A percentile compares a stretch with the other conserved stretches of the same genome.
Conservation (phyloP, 2,113 vertebrate genomes). For the Astur gentilis region DNA sequence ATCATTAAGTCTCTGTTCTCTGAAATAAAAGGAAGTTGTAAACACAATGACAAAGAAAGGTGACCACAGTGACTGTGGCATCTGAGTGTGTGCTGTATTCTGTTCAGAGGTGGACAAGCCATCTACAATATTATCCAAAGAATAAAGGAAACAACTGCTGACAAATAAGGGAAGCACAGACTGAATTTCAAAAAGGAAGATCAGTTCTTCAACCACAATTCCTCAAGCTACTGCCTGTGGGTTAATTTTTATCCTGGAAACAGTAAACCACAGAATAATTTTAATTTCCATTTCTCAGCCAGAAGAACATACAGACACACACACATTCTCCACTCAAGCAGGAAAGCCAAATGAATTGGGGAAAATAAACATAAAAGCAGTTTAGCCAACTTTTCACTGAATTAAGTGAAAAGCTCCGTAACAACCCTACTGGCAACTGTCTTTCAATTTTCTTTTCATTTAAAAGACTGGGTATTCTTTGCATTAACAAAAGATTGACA, state of each 20-base stretch:
- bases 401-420: not conserved
- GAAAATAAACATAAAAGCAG: not conserved
- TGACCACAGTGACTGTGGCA: not conserved
- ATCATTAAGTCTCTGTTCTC: conserved; percentile 9
- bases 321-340: not conserved
- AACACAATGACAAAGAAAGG: conserved; percentile 31
- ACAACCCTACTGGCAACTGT: rapidly evolving
- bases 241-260: conserved; percentile 9
- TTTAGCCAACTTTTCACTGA: not conserved
- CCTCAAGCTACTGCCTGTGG: not conserved
- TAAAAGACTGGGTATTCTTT: not conserved
- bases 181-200: not conserved
- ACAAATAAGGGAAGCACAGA: not conserved
- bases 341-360: not conserved
- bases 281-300: not conserved
- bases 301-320: not conserved
- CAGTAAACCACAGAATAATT: not conserved
- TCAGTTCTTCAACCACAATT: not conserved
- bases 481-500: not conserved
- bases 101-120: not conserved
- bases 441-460: not conserved
- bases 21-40: conserved; percentile 46
- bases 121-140: not conserved
- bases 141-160: not conserved
- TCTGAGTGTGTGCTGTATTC: not conserved